These are phyloP conservation scores for Bovichtus diacanthus DNA, from an alignment of 2,797 vertebrate species.

Conservation along the genomic window DNA sequence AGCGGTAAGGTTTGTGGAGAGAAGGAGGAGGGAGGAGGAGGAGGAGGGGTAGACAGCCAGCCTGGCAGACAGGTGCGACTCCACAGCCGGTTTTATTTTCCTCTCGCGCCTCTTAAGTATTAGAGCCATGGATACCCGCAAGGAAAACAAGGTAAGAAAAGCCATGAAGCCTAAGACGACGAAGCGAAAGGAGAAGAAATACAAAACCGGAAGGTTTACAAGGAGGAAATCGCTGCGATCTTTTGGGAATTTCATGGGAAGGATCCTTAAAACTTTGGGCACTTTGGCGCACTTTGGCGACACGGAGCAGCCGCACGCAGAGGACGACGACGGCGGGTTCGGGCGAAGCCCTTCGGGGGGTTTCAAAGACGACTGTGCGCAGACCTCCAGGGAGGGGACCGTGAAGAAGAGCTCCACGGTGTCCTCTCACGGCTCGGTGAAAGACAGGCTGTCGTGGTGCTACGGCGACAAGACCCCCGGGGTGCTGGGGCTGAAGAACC, in stretches of 20 bases:
- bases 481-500: constrained; percentile 92
- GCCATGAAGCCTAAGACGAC: constrained; percentile 76
- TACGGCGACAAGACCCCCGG: constrained; percentile 87
- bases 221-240: constrained; percentile 84
- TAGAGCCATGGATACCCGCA: constrained; percentile 80
- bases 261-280: constrained; percentile 88
- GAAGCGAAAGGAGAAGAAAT: constrained; percentile 80
- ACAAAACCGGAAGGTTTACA: constrained; percentile 72
- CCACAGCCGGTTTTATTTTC: constrained; percentile 54
- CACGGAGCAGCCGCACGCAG: constrained; percentile 69
- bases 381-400: constrained; percentile 43
- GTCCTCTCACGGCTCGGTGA: constrained; percentile 73
- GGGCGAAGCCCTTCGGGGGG: constrained; percentile 61
- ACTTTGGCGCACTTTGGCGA: constrained; percentile 86
- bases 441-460: constrained; percentile 79
- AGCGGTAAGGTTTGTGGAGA: constrained; percentile 61
- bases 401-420: constrained; percentile 69
- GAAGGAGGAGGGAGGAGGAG: constrained; percentile 51
- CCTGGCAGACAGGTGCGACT: constrained; percentile 80
- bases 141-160: constrained; percentile 74
- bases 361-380: constrained; percentile 58
- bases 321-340: constrained; percentile 90
- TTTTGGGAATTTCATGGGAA: constrained; percentile 86
- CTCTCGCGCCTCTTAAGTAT: constrained; percentile 23
- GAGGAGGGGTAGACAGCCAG: constrained; percentile 60